Evolutionary conservation across 2,113 vertebrate species (phyloP).

Genomic region (Genyomyrus donnyi): DNA sequence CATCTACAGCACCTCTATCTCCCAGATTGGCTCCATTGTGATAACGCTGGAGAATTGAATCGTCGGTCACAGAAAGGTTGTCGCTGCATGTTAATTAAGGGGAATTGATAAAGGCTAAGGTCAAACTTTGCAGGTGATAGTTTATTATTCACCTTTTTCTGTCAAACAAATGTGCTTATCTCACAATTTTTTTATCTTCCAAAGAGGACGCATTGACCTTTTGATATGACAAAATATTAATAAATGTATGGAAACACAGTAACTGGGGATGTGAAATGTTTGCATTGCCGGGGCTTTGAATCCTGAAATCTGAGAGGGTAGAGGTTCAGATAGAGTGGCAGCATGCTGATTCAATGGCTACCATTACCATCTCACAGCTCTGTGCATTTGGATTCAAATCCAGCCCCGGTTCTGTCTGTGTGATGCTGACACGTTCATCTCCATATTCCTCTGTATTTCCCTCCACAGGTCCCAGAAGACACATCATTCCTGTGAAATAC

Average conservation of each 20-base stretch:
- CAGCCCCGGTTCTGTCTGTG: not conserved
- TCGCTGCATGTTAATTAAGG: not conserved
- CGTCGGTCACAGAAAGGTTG: conserved; percentile 6
- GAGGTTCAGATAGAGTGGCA: not conserved
- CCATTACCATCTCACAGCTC: not conserved
- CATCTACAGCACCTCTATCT: not conserved
- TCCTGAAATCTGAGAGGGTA: not conserved
- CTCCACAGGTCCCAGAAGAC: conserved; percentile 4
- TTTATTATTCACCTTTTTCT: not conserved
- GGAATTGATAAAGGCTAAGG: conserved; percentile 14
- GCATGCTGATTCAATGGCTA: not conserved
- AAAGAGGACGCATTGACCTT: conserved; percentile 2
- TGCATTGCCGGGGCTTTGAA: not conserved
- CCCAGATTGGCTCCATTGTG: not conserved
- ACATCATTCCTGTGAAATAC: not conserved
- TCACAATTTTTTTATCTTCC: not conserved
- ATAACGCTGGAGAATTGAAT: conserved; percentile 9
- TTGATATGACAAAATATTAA: conserved; percentile 8
- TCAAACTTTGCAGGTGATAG: conserved; percentile 13
- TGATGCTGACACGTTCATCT: not conserved
- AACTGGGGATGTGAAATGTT: not conserved
- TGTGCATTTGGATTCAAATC: not conserved
- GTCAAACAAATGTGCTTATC: conserved; percentile 1
- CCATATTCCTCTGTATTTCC: conserved; percentile 3
- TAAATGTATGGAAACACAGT: not conserved